Conservation (phyloP, 2,113 vertebrate genomes). For the Rhinoptilus africanus region DNA sequence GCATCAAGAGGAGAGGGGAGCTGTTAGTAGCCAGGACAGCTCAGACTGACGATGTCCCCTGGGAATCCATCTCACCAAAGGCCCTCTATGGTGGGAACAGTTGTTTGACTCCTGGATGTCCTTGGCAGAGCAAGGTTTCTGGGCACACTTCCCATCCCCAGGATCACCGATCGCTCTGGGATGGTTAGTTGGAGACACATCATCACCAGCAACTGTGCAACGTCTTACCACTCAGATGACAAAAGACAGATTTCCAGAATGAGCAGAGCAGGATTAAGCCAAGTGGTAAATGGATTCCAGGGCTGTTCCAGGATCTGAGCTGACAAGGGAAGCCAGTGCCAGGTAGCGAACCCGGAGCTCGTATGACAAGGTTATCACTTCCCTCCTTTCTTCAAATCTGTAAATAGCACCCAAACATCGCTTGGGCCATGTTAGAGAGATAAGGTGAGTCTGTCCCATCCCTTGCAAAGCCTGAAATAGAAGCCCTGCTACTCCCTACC, state of each 20-base stretch:
- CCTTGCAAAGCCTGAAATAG: constrained; percentile 29
- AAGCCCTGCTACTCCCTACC: neutral
- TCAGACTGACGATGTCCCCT: fast-evolving
- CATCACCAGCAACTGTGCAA: constrained; percentile 19
- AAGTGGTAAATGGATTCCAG: constrained; percentile 53
- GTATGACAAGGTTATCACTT: neutral
- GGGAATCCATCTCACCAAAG: neutral
- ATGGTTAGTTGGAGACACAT: neutral
- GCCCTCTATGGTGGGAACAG: neutral
- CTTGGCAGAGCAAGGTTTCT: constrained; percentile 1
- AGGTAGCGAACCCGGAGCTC: neutral
- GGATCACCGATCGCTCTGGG: neutral
- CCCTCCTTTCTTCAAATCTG: constrained; percentile 50
- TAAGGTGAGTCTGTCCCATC: constrained; percentile 39
- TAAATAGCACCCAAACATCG: constrained; percentile 28
- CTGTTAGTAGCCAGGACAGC: neutral
- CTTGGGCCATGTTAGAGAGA: constrained; percentile 25
- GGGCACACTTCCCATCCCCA: neutral
- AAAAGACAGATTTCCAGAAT: constrained; percentile 41
- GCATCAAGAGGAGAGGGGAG: neutral
- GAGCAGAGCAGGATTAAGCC: constrained; percentile 45
- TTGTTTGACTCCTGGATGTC: constrained; percentile 2
- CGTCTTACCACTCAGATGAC: constrained; percentile 8
- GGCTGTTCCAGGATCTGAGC: constrained; percentile 6
- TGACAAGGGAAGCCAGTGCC: neutral